Base-by-base conservation (phyloP, 2,888 invertebrate genomes). In the Cataglyphis albicans region DNA sequence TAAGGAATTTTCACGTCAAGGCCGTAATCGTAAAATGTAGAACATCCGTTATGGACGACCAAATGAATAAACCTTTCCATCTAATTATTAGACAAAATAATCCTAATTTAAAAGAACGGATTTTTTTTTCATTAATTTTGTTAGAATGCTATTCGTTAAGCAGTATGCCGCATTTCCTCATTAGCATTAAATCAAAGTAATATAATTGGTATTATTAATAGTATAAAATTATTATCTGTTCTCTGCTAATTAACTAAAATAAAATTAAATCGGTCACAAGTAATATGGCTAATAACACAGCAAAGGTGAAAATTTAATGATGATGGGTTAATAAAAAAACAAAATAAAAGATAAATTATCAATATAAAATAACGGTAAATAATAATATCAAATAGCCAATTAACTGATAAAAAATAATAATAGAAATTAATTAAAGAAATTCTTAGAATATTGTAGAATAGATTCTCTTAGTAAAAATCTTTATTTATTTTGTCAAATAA, bases 1-100 rank as follows among this genome's bases (percentile, higher is more conserved):
- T 88, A 87, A 82, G 65, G 86, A 68, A 85, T 86, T 84, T 82
- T 74, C 78, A 52, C 59, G 74, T 86, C 82, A 74, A 55, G n/a
- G n/a, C 4, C 25, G 29, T 12, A 41, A 44, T 59, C 64, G 59
- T 84, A 84, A 81, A 70, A 15, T 64, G n/a, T 25, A 48, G 10
- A 15, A 10, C 32, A 1, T 3, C 55, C 38, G 12, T 52, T 52
- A 52, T 59, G 35, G 35, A 35, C 41, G 12, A 57, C 10, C 35
- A 38, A 59, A 59, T 10, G 21, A 0, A 57, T 7, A n/a, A 32
- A 68, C 15, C 6, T 44, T 67, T 29, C 44, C 18, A 15, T 65
- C 29, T 18, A 25, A 68, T 68, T 52, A 10, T 32, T 52, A 32
- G 18, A 2, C 2, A 29, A 4, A 32, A 76, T 41, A 52, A 29